Base-by-base conservation (phyloP, 2,113 vertebrate species). In the Origma solitaria region DNA sequence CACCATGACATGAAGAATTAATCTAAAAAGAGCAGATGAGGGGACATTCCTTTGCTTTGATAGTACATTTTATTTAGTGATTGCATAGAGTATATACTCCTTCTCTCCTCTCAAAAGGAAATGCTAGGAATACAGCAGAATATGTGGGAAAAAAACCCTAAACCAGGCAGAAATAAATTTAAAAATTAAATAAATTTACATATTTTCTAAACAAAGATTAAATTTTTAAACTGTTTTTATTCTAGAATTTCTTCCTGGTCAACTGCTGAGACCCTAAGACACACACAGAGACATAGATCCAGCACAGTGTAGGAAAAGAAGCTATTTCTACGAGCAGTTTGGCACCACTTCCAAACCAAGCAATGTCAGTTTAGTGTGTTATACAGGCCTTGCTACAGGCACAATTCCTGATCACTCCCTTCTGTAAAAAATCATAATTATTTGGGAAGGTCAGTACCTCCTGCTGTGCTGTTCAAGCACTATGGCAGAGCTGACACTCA, bases 371-470 rank as follows among this genome's bases (percentile, higher is more conserved):
- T 89, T n/a, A 37, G 7, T 35, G 17, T 35, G 35, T 70, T 70
- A 47, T 4, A 19, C 21, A 60, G 86, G 68, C 64, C 35, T 92
- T 88, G 71, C 42, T 68, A 64, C 35, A 78, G 66, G 56, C 72
- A 88, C 31, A 42, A 19, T 78, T 78, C 38, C 13, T 40, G 45
- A 53, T 66, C 33, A 60, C 24, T 84, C 54, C 31, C 25, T 70
- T 78, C 89, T 7, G 3, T 44, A 82, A 91, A 82, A 90, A n/a
- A 45, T 80, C 50, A 3, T 49, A 53, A 70, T 50, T 90, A 54
- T 88, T 90, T 81, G 56, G 80, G 83, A 94, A 95, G 80, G 83
- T 86, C 76, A 75, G 60, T 56, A 56, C 83, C 82, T 75, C 68
- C 72, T 0, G 12, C 50, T 44, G 88, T 33, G 53, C 56, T 78